phyloP scores from a whole-genome alignment of 2,888 invertebrate genomes.

The Aphodius sticticus region DNA sequence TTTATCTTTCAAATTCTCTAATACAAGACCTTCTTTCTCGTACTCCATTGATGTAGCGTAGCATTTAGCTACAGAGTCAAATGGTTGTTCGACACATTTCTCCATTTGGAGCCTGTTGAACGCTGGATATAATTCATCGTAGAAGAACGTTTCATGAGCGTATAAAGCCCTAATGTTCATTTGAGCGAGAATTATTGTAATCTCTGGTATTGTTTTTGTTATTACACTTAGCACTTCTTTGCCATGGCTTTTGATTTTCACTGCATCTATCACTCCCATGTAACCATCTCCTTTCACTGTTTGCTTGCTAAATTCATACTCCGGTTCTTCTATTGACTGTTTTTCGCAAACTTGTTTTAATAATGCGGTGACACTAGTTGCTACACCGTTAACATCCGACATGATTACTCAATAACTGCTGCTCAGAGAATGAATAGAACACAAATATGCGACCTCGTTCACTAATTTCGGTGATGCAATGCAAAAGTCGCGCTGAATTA shows the following conservation, averaged over 20 bases:
- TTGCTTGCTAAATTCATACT: conserved; percentile 10
- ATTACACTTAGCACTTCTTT: conserved; percentile 22
- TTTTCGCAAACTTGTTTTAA: conserved; percentile 16
- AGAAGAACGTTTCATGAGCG: conserved; percentile 33
- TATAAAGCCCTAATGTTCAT: conserved; percentile 30
- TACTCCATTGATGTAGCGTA: conserved; percentile 31
- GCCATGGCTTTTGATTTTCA: conserved; percentile 28
- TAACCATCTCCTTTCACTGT: conserved; percentile 36
- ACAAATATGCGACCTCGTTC: neutral
- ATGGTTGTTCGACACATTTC: conserved; percentile 24
- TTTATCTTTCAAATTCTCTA: conserved; percentile 34
- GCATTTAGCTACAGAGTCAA: conserved; percentile 32
- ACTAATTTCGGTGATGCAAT: neutral
- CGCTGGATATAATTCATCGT: conserved; percentile 33
- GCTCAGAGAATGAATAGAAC: neutral
- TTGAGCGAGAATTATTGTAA: conserved; percentile 9
- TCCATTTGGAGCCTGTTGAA: conserved; percentile 32
- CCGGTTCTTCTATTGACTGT: neutral
- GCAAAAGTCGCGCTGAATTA: neutral
- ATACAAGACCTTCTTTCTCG: conserved; percentile 24
- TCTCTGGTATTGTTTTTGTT: conserved; percentile 28
- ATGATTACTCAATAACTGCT: neutral
- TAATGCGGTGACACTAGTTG: neutral
- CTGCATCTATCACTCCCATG: conserved; percentile 34
- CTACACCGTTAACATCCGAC: neutral